Evolutionary conservation across 2,888 invertebrate species (phyloP), one percentile per base, ranked within the genome.

Genomic region (Lasioglossum oenotherae): DNA sequence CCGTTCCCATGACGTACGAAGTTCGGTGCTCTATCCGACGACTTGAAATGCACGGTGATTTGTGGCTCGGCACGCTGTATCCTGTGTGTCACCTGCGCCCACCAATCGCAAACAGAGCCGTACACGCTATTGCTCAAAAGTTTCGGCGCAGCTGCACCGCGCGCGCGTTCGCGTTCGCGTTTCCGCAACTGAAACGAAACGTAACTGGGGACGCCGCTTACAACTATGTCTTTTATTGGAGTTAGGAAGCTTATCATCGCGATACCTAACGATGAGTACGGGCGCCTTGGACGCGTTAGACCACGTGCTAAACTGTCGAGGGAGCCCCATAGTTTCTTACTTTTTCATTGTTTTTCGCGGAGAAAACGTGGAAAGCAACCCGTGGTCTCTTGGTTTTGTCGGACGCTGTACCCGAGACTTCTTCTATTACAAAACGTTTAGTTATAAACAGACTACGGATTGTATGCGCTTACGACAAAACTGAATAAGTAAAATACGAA

Each of bases 21-120:
- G 79, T 85, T 85, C 82, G 82, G 44, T 35, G 64, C 72, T 80
- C 64, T 81, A 44, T 72, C 74, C 78, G 78, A 74, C 85, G 84
- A 80, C 90, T 87, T 77, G 87, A 90, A 90, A 82, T 81, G 78
- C 84, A 64, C 85, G 83, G 83, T 90, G 90, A 90, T 90, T 90
- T 87, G 90, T 87, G 82, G 89, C 69, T 72, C 69, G 69, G 67
- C 75, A 35, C 49, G 49, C 41, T 80, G 77, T 87, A 86, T 82
- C 78, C 87, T 60, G 53, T 80, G 87, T 82, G 84, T 90, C 89
- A 90, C 89, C 90, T 89, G 87, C 78, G 83, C 81, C 38, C 82
- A 38, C 82, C 88, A 81, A 90, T 89, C 81, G 82, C 78, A 31
- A 69, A 60, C 83, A 49, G 49, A 74, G 74, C 46, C 41, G 69